Evolutionary conservation across 1,140 invertebrate genomes (phyloP), one percentile per base, ranked within the genome.

Genomic region (Tetranychus urticae): DNA sequence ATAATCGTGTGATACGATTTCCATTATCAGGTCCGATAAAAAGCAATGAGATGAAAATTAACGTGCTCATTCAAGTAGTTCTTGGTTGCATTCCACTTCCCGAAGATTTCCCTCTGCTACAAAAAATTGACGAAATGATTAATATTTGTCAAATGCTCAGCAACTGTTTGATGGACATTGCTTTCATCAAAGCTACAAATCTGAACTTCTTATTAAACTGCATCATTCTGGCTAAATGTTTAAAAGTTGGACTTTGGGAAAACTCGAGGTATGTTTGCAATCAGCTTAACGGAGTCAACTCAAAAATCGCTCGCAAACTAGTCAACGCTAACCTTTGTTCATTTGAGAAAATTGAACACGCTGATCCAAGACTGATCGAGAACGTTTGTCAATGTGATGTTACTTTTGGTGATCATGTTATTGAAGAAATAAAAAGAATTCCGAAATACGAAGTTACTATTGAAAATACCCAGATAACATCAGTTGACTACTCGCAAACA

Each of bases 351-450:
- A 69, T 87, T 42, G 70, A 75, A 57, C 75, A 80, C 57, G 76
- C 78, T 33, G 79, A 84, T 74, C 82, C 83, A 14, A 74, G 83
- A 69, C 78, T 84, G 69, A 71, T 87, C 61, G 84, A 87, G 76
- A 70, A 81, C 72, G 73, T 76, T 63, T 66, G 72, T 6, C 76
- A 76, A 65, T 65, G 76, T 59, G 71, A 76, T 61, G 74, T 75
- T 58, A 76, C 76, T 57, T 78, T 78, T 71, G 77, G 77, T 13
- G 35, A 59, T n/a, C 23, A 55, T 13, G 12, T 55, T 1, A 33
- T 23, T 13, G 54, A 55, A 33, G 23, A 13, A 2, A 31, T 33
- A 12, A 14, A 5, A 55, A 14, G 34, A 3, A 4, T 55, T 3
- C 54, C 54, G 2, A 55, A 23, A 55, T 55, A 55, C 33, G 34